Evolutionary conservation across 2,113 vertebrate genomes (phyloP).

Genomic region (Engraulis encrasicolus): DNA sequence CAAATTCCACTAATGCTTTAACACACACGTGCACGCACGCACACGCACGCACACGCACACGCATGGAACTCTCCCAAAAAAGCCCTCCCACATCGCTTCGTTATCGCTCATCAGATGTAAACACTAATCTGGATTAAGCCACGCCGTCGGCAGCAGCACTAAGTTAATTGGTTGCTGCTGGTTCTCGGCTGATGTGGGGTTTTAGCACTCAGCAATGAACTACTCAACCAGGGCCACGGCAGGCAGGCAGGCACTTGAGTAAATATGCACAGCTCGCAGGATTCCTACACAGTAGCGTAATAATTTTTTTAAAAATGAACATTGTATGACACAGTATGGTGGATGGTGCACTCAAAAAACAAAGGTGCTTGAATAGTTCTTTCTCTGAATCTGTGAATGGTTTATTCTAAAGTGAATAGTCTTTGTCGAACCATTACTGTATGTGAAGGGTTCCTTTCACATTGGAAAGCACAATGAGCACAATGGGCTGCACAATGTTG

Average conservation of each 20-base stretch:
- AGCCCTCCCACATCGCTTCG: constrained; percentile 7
- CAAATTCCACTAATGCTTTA: no score
- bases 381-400: no score
- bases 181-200: constrained; percentile 29
- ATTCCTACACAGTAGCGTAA: no score
- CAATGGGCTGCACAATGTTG: no score
- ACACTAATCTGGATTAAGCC: constrained; percentile 65
- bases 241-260: no score
- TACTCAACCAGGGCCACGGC: background rate
- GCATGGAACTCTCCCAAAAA: background rate
- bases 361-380: no score
- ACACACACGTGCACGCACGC: constrained; percentile 21
- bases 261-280: background rate
- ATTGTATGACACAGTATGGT: background rate
- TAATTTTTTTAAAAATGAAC: no score
- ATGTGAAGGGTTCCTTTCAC: no score
- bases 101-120: constrained; percentile 61
- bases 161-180: constrained; percentile 65
- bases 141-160: constrained; percentile 60
- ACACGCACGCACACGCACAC: constrained; percentile 10
- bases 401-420: no score
- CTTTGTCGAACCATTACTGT: no score
- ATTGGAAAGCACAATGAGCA: no score
- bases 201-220: constrained; percentile 14
- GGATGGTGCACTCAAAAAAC: background rate